Base-by-base conservation (phyloP, 2,797 vertebrate genomes). In the Natrix natrix region DNA sequence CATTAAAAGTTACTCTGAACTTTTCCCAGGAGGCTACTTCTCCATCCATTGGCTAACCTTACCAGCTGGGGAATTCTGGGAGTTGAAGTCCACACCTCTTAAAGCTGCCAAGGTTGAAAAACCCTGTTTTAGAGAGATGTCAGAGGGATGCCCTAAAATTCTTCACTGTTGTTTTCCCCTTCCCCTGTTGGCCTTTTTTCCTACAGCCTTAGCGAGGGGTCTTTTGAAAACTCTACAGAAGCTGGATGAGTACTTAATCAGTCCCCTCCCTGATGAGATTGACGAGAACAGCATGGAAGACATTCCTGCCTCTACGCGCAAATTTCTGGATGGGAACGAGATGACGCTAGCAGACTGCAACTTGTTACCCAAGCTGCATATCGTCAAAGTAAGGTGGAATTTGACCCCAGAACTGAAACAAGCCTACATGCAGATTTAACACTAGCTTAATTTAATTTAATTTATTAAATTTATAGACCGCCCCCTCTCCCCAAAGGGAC, bases 331-430 rank as follows among this genome's bases (percentile, higher is more conserved):
- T 0, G 99, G 99, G 5, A 98, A 99, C 0, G 99, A 99, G 94
- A 99, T 99, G 99, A 99, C 99, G 0, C 91, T 99, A 94, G 99
- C 99, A 0, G 99, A 99, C 97, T 99, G 99, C 95, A 99, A 99
- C 98, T 97, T 99, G 96, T 98, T 99, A 89, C 99, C 99, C 91
- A 99, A 99, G 92, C 98, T 99, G 92, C 99, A 99, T 96, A 99
- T 99, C 86, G 99, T 99, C 94, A 99, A 99, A 98, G 99, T 99
- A 86, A 60, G 74, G 93, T 28, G 48, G 6, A 8, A 28, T 59
- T 17, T 12, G n/a, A 26, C 1, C n/a, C 3, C 1, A 20, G 20
- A 22, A n/a, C 8, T 54, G 5, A 26, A 28, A 26, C 11, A 3
- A 61, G 5, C 13, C 11, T n/a, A 11, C 28, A 7, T 24, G 24